These are phyloP conservation scores for Torymus auratus DNA, from an alignment of 2,888 invertebrate species.

Conservation along the genomic window DNA sequence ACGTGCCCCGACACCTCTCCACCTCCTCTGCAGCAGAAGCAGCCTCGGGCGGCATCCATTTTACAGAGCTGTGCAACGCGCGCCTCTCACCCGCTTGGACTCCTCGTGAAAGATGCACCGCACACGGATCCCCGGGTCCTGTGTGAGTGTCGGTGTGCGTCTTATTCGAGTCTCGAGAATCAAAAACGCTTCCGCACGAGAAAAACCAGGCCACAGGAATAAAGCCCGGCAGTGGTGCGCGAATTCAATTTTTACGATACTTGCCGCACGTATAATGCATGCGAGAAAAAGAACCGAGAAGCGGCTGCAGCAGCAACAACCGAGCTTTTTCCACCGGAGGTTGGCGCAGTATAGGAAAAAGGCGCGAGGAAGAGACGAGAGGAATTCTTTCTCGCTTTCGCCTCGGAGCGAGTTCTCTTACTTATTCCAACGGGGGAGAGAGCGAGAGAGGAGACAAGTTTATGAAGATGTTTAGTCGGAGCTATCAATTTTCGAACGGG, in stretches of 20 bases:
- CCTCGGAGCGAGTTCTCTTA: no score
- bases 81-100: not conserved
- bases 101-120: conserved; percentile 36
- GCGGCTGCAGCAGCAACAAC: no score
- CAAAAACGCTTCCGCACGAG: conserved; percentile 11
- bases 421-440: no score
- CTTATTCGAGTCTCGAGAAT: not conserved
- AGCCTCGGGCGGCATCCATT: conserved; percentile 2
- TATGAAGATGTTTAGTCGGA: no score
- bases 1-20: no score
- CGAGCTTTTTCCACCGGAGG: no score
- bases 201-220: conserved; percentile 45
- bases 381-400: no score
- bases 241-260: conserved; percentile 49
- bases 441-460: no score
- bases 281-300: not conserved
- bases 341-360: no score
- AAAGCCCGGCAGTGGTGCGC: not conserved
- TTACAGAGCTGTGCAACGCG: conserved; percentile 1
- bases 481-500: no score
- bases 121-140: not conserved
- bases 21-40: not conserved
- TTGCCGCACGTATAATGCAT: conserved; percentile 21
- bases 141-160: not conserved
- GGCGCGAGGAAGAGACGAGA: no score